Base-by-base conservation (phyloP, 2,113 vertebrate species). In the Corythoichthys haematopterus region DNA sequence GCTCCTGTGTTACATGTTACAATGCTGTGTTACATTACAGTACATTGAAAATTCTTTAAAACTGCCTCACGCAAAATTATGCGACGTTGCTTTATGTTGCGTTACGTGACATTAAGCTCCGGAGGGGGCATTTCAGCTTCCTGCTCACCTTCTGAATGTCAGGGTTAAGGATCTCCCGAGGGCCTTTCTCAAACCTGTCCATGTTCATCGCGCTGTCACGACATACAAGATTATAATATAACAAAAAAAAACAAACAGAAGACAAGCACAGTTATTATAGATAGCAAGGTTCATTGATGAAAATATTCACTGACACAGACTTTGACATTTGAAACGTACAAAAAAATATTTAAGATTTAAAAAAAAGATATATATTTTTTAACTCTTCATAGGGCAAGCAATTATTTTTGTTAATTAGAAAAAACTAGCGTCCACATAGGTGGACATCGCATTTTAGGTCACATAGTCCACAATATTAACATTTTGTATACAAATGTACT, bases 101-200 rank as follows among this genome's bases (percentile, higher is more conserved):
- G 6, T 43, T 8, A 53, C 66, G 57, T 69, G 53, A 80, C 78
- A 80, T 46, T 40, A 58, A 45, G 56, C 8, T 1, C 20, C 60
- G 74, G 70, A 28, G 20, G 20, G 69, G 16, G 1, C 8, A 61
- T 48, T 66, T n/a, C 13, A 56, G 47, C 53, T 69, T 68, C 59
- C 20, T 28, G 78, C 85, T 88, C 87, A 98, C 97, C 97, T 98
- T 98, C 84, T 98, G 97, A 88, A 99, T 98, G 80, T 98, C 96
- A 2, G 97, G 95, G 88, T 94, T 94, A 80, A 96, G 94, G 84
- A 99, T 97, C 85, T 98, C 97, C 84, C 95, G 91, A 57, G 96
- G 97, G 68, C 94, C 94, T 88, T 93, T 97, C 82, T 99, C 97
- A 84, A 98, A 99, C 88, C 96, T 94, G 83, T 99, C 95, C 88